A percentile compares a stretch with the other conserved stretches of the same genome.
Evolutionary conservation across 2,113 vertebrate genomes (phyloP).

Genomic region (Pampusana beccarii): DNA sequence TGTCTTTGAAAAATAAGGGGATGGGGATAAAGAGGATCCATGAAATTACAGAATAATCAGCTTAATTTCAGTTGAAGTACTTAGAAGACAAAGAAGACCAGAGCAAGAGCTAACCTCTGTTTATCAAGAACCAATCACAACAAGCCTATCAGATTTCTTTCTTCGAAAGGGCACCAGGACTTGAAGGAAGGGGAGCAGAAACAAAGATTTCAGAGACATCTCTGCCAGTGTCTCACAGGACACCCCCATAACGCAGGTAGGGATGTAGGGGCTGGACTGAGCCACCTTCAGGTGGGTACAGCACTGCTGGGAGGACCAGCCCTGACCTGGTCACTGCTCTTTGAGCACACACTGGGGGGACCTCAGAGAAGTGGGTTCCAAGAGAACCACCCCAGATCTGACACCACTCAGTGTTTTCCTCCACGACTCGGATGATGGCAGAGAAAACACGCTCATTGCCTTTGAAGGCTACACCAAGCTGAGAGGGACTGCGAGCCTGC

Average conservation of each 20-base stretch:
- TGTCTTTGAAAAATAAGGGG: neutral
- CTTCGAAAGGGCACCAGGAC: neutral
- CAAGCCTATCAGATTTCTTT: neutral
- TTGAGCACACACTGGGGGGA: neutral
- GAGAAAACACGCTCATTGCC: neutral
- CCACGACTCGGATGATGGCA: accelerated
- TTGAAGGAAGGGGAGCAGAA: neutral
- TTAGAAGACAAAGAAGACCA: neutral
- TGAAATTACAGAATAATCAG: neutral
- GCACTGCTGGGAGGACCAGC: neutral
- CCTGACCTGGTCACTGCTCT: accelerated
- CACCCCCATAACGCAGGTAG: neutral
- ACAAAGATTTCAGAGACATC: neutral
- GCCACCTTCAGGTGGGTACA: neutral
- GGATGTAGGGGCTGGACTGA: neutral
- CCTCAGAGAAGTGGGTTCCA: neutral
- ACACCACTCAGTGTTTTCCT: neutral
- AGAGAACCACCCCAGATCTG: neutral
- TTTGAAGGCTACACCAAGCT: neutral
- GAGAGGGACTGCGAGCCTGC: neutral
- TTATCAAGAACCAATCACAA: neutral
- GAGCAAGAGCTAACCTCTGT: neutral
- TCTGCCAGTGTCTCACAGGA: neutral
- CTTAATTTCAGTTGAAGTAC: neutral
- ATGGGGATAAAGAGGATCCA: neutral